Evolutionary conservation across 2,797 vertebrate genomes (phyloP).

Genomic region (Enteromius fasciolatus): DNA sequence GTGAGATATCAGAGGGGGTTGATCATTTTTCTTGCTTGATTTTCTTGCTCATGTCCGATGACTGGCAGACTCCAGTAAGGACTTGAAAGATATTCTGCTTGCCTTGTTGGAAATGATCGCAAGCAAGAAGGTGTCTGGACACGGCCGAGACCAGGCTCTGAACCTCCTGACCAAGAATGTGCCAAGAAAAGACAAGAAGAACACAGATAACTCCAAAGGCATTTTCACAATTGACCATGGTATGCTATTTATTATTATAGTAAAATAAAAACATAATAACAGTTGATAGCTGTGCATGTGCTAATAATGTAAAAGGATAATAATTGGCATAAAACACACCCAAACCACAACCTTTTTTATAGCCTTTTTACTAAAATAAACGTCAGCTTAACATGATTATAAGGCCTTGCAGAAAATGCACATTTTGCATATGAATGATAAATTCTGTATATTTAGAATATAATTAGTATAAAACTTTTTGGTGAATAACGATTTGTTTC

Average conservation of each 20-base stretch:
- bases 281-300: background rate
- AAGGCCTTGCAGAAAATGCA: background rate
- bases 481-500: background rate
- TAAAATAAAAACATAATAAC: background rate
- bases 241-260: conserved; percentile 64
- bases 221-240: conserved; percentile 91
- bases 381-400: background rate
- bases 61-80: conserved; percentile 85
- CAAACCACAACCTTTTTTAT: background rate
- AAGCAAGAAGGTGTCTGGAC: conserved; percentile 90
- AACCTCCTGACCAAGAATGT: conserved; percentile 94
- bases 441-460: background rate
- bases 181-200: conserved; percentile 83
- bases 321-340: background rate
- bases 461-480: background rate
- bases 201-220: conserved; percentile 80
- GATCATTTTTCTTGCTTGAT: background rate
- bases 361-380: background rate
- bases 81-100: conserved; percentile 86
- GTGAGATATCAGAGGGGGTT: too few relatives aligned
- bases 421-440: background rate
- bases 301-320: background rate
- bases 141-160: conserved; percentile 92
- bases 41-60: conserved; percentile 9
- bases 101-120: conserved; percentile 89